Base-by-base conservation (phyloP, 1,140 invertebrate genomes). In the Drosophila novamexicana region DNA sequence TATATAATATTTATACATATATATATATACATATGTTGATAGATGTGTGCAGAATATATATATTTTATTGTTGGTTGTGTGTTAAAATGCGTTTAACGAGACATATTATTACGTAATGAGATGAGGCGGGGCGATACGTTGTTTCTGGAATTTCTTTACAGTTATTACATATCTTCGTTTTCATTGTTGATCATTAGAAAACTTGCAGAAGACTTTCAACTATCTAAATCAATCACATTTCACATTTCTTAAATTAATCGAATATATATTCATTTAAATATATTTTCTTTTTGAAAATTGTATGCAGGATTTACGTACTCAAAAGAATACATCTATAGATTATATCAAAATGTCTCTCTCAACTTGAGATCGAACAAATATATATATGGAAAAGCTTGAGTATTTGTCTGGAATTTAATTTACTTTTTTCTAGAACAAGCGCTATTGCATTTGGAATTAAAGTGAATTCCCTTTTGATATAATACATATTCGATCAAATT, bases 61-160 rank as follows among this genome's bases (percentile, higher is more conserved):
- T 54, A 14, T 56, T 75, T 61, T 34, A 34, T 59, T 71, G 58
- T 37, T 73, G 49, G 53, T 45, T 61, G 68, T 70, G 81, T 75
- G 84, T 89, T 89, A 89, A 81, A 90, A 76, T 89, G 84, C 84
- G 77, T 81, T 47, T 59, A 59, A 75, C 71, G 80, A 80, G 83
- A 89, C 79, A 88, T 83, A 89, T 84, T 88, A 89, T 81, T 89
- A 89, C 85, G 81, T 89, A 82, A 89, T 89, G 84, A 89, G 80
- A 89, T 89, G 84, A 89, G 84, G 85, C 84, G 85, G 84, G 84
- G 82, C 83, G 82, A 85, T 85, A 88, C 83, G 79, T 64, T 77
- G 71, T 62, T 77, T 59, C 12, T 57, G 56, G 44, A 54, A 54
- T 54, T 52, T 37, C 37, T 49, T 29, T 29, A 22, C 52, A 16